phyloP scores from a whole-genome alignment of 2,113 vertebrate species.

The Microcebus lehilahytsara region DNA sequence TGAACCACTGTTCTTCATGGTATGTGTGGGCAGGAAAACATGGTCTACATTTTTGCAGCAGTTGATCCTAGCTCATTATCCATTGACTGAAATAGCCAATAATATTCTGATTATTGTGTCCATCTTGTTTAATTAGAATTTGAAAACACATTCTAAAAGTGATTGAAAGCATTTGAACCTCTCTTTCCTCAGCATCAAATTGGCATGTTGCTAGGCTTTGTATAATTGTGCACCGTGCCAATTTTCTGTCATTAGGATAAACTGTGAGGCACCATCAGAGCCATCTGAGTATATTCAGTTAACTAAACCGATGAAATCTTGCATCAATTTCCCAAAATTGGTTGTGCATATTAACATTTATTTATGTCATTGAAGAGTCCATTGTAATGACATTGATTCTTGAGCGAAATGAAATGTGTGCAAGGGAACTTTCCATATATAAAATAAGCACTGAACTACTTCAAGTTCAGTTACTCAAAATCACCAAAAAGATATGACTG shows the following conservation, averaged over 20 bases:
- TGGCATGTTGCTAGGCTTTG: not conserved
- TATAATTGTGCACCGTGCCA: not conserved
- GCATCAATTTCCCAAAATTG: not conserved
- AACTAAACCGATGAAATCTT: not conserved
- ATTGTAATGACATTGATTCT: not conserved
- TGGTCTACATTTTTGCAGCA: not conserved
- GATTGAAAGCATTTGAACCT: not conserved
- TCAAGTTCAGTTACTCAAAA: not conserved
- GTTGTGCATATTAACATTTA: not conserved
- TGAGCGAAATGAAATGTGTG: not conserved
- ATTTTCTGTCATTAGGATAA: not conserved
- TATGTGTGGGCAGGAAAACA: not conserved
- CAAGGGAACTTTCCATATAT: not conserved
- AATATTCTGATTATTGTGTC: not conserved
- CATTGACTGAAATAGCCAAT: not conserved
- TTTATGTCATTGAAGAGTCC: not conserved
- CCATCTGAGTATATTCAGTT: not conserved
- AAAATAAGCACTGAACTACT: not conserved
- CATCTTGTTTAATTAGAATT: not conserved
- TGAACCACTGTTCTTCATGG: not conserved
- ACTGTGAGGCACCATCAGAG: not conserved
- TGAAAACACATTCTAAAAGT: not conserved
- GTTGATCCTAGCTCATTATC: not conserved
- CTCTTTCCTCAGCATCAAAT: not conserved
- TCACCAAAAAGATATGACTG: not conserved